Evolutionary conservation across 2,888 invertebrate species (phyloP), one percentile per base, ranked within the genome.

Genomic region (Orchesellides sinensis): DNA sequence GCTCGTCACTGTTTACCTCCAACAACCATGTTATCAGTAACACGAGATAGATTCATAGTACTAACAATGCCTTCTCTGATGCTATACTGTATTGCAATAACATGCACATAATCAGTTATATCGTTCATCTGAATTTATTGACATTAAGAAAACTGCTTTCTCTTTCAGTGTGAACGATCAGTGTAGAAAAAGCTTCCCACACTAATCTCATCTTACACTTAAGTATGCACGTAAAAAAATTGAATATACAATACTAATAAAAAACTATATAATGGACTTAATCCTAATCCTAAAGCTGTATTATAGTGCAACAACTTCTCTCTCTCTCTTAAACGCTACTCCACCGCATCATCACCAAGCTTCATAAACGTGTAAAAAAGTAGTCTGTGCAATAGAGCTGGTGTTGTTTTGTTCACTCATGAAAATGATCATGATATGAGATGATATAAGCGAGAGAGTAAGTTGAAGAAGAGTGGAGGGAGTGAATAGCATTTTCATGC

Each of bases 101-200:
- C 10, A 40, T 40, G 40, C 40, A 14, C n/a, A 10, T 14, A 2
- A 40, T 40, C 40, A 10, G 14, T 14, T 32, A 32, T 72, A 59
- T 72, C 72, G 72, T 72, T 19, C 69, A 69, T 69, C 69, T 69
- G 19, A 35, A 52, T 19, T 49, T 72, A 70, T 69, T 66, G 52
- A 78, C 78, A 35, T 70, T 47, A 56, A 61, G 21, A 70, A 70
- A 70, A 79, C 80, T 80, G 80, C 80, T 80, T 80, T 80, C 80
- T 80, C 80, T 80, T 80, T 80, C 80, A 80, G 52, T 78, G 68
- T 61, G 70, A 70, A 78, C 59, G 68, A 61, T 70, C 78, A 78
- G 49, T 8, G 21, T 27, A 79, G 47, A 79, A 79, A n/a, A 79
- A 79, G 63, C 70, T 70, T 65, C 70, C 69, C 80, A 80, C 80